Evolutionary conservation across 1,140 invertebrate genomes (phyloP), one percentile per base, ranked within the genome.

Genomic region (Drosophila mauritiana): DNA sequence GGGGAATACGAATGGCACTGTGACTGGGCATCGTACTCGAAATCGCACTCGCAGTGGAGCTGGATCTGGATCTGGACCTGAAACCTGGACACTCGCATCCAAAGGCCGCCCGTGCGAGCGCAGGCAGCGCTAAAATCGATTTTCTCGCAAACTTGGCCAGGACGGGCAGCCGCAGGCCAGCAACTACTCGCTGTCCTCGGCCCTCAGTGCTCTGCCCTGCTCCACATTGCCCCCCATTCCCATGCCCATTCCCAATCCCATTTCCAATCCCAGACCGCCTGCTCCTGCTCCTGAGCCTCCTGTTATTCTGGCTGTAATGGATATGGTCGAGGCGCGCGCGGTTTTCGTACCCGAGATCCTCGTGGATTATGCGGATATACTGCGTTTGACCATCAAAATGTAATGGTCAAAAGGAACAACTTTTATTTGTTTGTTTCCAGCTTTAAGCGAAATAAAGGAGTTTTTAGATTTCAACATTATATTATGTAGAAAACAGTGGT

Each of bases 61-160:
- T 63, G 70, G 46, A 42, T 46, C 68, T 64, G 52, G 40, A 43
- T 48, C 67, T 42, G 65, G 52, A 46, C 65, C 49, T 55, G 63
- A 36, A 70, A 70, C 67, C 63, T 69, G 67, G 63, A 56, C 67
- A 68, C 65, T 69, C 65, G 63, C 43, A 69, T 46, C 70, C 77
- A 65, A 80, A 76, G 65, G 80, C 80, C 56, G 58, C 61, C 68
- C 49, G 59, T 63, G 54, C 59, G 49, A 70, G 73, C 37, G 48
- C 73, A 73, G 65, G 63, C 72, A 62, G 45, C 54, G 63, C 83
- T 73, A 72, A 88, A 88, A 88, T 88, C 84, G 84, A 88, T 88
- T 88, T 88, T 88, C 84, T 89, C 61, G 84, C 80, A 89, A 86
- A 86, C 79, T 86, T 89, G 84, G 83, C 84, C 82, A 85, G 78